phyloP scores from a whole-genome alignment of 2,113 vertebrate species.

The Nesoenas mayeri region DNA sequence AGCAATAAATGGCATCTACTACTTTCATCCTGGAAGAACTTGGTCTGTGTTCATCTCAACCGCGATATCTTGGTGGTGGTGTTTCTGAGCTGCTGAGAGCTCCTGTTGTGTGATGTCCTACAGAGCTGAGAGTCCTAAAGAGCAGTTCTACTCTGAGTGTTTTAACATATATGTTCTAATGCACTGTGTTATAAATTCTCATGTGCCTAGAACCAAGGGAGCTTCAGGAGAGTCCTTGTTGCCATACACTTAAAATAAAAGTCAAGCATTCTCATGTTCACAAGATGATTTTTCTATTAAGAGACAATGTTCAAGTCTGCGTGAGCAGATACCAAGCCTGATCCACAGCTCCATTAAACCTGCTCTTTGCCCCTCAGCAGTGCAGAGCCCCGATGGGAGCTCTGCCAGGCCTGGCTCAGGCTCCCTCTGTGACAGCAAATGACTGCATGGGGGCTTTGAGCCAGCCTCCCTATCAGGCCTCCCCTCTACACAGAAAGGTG shows the following conservation, averaged over 20 bases:
- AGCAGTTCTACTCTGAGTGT: neutral
- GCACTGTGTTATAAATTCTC: neutral
- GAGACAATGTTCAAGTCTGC: neutral
- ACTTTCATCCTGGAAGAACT: no score
- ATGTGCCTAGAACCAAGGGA: neutral
- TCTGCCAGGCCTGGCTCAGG: neutral
- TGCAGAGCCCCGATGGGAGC: neutral
- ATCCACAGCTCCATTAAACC: rapidly evolving
- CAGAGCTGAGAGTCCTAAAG: neutral
- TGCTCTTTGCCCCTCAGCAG: neutral
- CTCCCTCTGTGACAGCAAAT: neutral
- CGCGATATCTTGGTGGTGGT: neutral
- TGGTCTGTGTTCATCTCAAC: no score
- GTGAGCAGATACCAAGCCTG: rapidly evolving
- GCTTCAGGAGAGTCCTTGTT: neutral
- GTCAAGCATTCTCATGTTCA: neutral
- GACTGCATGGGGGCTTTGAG: neutral
- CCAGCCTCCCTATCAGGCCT: neutral
- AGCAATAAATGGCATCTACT: no score
- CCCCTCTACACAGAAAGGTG: neutral
- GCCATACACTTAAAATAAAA: neutral
- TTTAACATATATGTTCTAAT: neutral
- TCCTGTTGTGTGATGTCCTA: neutral
- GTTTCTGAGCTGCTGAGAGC: neutral
- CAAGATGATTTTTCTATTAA: neutral